These are phyloP conservation scores for Myotis planiceps DNA, from an alignment of 2,797 vertebrate genomes.

Conservation along the genomic window DNA sequence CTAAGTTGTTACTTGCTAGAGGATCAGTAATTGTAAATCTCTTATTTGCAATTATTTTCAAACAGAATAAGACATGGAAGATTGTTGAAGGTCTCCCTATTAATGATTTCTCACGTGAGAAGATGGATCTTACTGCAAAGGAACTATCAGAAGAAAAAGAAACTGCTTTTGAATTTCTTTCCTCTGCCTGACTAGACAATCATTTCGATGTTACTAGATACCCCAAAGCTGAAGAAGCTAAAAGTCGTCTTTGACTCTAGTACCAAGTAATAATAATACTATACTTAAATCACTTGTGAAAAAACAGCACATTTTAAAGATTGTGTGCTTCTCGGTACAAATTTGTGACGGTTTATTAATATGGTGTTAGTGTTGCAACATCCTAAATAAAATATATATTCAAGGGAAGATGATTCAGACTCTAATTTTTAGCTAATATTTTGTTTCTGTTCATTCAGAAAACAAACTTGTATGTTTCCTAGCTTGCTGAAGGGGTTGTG, in stretches of 20 bases:
- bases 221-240: conserved; percentile 87
- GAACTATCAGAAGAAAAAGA: conserved; percentile 96
- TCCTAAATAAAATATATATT: conserved; percentile 78
- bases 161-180: conserved; percentile 93
- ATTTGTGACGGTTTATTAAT: conserved; percentile 70
- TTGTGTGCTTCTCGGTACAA: conserved; percentile 81
- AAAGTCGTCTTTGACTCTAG: conserved; percentile 91
- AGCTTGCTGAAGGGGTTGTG: not conserved
- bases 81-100: conserved; percentile 93
- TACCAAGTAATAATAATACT: conserved; percentile 77
- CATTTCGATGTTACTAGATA: conserved; percentile 68
- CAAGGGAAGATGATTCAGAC: conserved; percentile 64
- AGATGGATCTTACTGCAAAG: conserved; percentile 95
- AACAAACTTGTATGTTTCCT: not conserved
- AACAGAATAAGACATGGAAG: conserved; percentile 95
- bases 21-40: conserved; percentile 27
- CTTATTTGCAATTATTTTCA: conserved; percentile 48
- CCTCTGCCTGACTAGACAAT: conserved; percentile 89
- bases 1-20: not conserved
- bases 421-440: conserved; percentile 49
- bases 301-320: conserved; percentile 78
- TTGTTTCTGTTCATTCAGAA: conserved; percentile 44
- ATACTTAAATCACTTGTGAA: conserved; percentile 78
- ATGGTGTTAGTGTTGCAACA: conserved; percentile 80
- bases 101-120: conserved; percentile 94